These are phyloP conservation scores for Bettongia penicillata DNA, from an alignment of 2,113 vertebrate species.

Conservation along the genomic window DNA sequence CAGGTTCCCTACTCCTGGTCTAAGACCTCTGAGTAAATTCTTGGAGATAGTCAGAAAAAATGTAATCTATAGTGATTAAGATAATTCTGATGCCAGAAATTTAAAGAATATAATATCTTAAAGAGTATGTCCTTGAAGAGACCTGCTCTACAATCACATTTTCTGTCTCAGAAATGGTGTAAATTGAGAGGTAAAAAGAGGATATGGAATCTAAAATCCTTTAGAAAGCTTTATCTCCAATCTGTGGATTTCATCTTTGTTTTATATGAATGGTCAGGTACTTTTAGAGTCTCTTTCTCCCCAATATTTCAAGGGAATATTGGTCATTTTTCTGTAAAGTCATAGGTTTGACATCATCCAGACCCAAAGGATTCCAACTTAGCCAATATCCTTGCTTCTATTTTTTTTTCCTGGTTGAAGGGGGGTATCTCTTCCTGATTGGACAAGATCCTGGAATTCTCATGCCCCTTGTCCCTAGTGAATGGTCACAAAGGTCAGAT, in stretches of 20 bases:
- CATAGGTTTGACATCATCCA: not conserved
- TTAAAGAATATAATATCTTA: constrained; percentile 9
- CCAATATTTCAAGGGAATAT: not conserved
- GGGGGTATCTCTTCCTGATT: not conserved
- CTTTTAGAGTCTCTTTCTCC: not conserved
- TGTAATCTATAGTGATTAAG: constrained; percentile 20
- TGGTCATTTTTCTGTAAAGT: not conserved
- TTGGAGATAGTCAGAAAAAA: not conserved
- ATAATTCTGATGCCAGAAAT: constrained; percentile 37
- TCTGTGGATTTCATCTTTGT: not conserved
- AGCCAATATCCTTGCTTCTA: not conserved
- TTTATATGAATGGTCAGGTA: not conserved
- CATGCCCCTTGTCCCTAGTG: not conserved
- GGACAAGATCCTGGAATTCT: not conserved
- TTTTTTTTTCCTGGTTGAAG: not conserved
- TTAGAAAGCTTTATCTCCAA: not conserved
- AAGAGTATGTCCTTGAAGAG: constrained; percentile 26
- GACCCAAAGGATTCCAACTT: not conserved
- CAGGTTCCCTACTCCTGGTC: too few relatives aligned
- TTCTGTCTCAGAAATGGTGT: constrained; percentile 42
- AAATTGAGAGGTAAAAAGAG: not conserved
- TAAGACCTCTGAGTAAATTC: not conserved
- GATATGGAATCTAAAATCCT: not conserved
- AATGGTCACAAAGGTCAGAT: not conserved
- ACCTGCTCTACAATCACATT: not conserved